phyloP scores from a whole-genome alignment of 2,113 vertebrate genomes.

The Dasyornis broadbenti region DNA sequence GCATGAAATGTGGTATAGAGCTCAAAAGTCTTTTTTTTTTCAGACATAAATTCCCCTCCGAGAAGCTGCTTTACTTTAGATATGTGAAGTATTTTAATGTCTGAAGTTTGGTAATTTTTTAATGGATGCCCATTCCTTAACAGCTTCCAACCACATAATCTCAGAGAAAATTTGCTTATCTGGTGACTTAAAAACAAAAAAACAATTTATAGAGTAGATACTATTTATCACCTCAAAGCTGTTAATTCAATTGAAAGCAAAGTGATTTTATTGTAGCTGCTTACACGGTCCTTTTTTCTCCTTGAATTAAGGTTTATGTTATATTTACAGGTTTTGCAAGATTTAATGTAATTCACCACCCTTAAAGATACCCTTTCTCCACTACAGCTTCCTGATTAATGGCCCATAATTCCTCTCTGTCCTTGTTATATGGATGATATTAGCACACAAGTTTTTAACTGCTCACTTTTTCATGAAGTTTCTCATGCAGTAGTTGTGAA shows the following conservation, averaged over 20 bases:
- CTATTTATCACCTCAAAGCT: background rate
- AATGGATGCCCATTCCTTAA: background rate
- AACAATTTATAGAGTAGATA: background rate
- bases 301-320: background rate
- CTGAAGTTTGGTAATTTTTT: background rate
- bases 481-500: background rate
- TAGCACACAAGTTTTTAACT: background rate
- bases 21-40: background rate
- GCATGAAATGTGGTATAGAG: background rate
- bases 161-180: slow-evolving; percentile 1
- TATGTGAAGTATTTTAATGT: background rate
- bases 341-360: background rate
- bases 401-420: background rate
- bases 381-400: slow-evolving; percentile 14
- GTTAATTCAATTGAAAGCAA: slow-evolving; percentile 12
- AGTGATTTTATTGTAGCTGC: background rate
- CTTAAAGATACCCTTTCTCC: background rate
- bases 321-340: background rate
- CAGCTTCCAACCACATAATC: background rate
- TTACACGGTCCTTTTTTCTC: background rate
- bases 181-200: background rate
- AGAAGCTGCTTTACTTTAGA: slow-evolving; percentile 14
- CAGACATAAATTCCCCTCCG: background rate
- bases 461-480: background rate
- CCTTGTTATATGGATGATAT: background rate